phyloP scores from a whole-genome alignment of 2,797 vertebrate genomes.

The Peromyscus attwateri region DNA sequence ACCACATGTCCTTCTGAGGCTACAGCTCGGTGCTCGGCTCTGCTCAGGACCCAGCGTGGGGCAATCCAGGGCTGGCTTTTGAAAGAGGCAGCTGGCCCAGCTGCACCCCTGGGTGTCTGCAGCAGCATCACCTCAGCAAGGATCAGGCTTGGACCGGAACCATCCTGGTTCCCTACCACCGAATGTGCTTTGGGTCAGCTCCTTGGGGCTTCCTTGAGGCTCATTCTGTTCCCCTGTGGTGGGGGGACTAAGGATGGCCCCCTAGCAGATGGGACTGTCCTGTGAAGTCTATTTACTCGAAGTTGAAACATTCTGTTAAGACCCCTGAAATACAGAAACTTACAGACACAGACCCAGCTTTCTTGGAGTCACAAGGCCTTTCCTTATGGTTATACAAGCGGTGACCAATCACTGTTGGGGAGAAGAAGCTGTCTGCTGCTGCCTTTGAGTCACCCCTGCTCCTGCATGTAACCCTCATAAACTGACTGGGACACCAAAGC shows the following conservation, averaged over 20 bases:
- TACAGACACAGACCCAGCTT: not conserved
- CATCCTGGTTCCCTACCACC: not conserved
- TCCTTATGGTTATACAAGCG: not conserved
- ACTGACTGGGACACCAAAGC: not conserved
- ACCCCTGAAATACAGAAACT: not conserved
- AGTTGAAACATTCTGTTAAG: not conserved
- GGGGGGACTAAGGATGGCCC: not conserved
- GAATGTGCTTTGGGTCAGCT: not conserved
- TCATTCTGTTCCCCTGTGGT: not conserved
- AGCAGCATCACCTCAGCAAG: not conserved
- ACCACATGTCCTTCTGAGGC: not conserved
- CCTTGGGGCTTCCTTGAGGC: not conserved
- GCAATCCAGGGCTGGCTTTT: not conserved
- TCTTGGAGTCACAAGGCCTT: not conserved
- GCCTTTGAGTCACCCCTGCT: not conserved
- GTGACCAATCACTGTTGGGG: not conserved
- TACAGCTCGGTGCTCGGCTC: not conserved
- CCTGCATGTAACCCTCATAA: not conserved
- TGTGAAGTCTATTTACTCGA: not conserved
- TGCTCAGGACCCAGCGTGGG: not conserved
- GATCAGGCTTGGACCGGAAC: not conserved
- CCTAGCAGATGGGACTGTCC: not conserved
- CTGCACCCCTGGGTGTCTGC: rapidly evolving
- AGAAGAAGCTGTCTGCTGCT: not conserved
- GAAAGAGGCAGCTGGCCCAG: not conserved